A percentile compares a stretch with the other conserved stretches of the same genome.
Evolutionary conservation across 53 echinoderm and acorn worm species (phyloP).

Genomic region (Crossaster papposus): DNA sequence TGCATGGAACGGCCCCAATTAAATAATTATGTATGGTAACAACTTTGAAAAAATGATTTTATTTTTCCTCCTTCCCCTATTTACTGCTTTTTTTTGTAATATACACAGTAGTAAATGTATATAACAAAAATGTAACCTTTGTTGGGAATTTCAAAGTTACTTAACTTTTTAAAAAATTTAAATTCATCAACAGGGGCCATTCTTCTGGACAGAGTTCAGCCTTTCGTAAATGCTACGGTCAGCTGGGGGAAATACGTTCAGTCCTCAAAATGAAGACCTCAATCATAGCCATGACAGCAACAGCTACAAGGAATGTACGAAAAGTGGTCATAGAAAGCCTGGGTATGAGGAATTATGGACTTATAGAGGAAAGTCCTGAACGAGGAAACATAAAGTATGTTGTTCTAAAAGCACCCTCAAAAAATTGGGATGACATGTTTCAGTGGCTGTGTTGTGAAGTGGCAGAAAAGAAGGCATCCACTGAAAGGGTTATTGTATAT

Average conservation of each 20-base stretch:
- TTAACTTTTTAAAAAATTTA: background rate
- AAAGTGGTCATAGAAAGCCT: constrained; percentile 26
- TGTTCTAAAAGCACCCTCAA: constrained; percentile 18
- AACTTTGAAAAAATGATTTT: no score
- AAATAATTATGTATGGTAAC: no score
- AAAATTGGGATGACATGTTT: constrained; percentile 34
- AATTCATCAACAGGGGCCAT: constrained; percentile 3
- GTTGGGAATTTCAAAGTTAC: background rate
- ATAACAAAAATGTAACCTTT: background rate
- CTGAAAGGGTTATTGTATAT: constrained; percentile 43
- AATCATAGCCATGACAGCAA: constrained; percentile 65
- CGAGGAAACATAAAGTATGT: constrained; percentile 63
- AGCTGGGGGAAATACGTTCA: background rate
- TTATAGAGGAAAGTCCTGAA: constrained; percentile 37
- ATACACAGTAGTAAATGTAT: background rate
- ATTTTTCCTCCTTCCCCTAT: no score
- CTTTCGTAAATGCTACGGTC: constrained; percentile 19
- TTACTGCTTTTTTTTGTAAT: no score
- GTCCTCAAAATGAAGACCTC: background rate
- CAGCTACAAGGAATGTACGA: constrained; percentile 46
- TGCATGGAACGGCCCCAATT: no score
- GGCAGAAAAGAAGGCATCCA: background rate
- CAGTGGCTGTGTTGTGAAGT: no score
- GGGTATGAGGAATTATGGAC: constrained; percentile 42
- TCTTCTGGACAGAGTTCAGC: constrained; percentile 12